Conservation (phyloP, 92 coral and sea anemone genomes). For the Blastomussa wellsi region DNA sequence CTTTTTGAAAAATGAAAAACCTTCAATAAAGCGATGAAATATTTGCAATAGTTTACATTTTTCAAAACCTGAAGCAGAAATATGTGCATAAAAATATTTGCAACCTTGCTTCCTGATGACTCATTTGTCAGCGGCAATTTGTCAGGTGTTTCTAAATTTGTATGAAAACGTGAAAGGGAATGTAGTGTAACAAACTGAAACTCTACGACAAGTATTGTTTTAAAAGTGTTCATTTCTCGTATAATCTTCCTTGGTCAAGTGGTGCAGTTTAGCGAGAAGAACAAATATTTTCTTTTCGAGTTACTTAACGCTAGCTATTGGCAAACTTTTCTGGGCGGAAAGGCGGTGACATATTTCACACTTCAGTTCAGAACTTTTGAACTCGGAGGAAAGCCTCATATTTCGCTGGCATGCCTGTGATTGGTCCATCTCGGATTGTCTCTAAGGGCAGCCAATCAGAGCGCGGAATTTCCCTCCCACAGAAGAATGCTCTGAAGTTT, state of each 20-base stretch:
- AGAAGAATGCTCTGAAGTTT: constrained; percentile 17
- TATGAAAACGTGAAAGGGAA: not conserved
- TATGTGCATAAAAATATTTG: not conserved
- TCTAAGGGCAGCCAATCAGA: constrained; percentile 59
- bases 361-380: constrained; percentile 21
- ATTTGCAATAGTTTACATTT: constrained; percentile 10
- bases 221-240: not conserved
- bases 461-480: constrained; percentile 28
- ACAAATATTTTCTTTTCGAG: not conserved
- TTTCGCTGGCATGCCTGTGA: constrained; percentile 52
- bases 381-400: constrained; percentile 90
- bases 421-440: constrained; percentile 49
- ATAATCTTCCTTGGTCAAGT: constrained; percentile 36
- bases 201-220: not conserved
- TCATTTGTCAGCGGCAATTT: constrained; percentile 5
- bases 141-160: not conserved
- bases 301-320: not conserved
- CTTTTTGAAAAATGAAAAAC: not conserved
- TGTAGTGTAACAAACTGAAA: not conserved
- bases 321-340: constrained; percentile 44
- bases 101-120: not conserved
- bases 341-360: constrained; percentile 60
- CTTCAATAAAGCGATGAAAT: constrained; percentile 1
- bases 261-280: not conserved
- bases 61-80: not conserved